These are phyloP conservation scores for Psittacula echo DNA, from an alignment of 2,797 vertebrate genomes.

Conservation along the genomic window DNA sequence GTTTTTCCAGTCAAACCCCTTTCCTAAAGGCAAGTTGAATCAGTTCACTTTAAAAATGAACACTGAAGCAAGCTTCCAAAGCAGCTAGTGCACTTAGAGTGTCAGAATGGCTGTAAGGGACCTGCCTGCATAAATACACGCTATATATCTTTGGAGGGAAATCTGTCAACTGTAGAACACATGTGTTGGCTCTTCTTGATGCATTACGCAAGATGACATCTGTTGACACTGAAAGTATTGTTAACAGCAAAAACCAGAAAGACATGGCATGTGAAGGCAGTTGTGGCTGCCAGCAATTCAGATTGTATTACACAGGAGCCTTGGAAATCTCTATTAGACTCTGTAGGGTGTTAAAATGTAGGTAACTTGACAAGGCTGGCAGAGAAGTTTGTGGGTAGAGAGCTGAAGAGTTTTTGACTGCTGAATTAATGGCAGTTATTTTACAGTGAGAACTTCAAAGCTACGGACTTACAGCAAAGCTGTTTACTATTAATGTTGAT, in stretches of 20 bases:
- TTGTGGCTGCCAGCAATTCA: slow-evolving; percentile 4
- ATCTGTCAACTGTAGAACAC: neutral
- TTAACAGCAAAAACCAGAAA: slow-evolving; percentile 31
- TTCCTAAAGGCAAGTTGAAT: neutral
- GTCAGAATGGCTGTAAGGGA: neutral
- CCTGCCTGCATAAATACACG: neutral
- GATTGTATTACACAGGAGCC: neutral
- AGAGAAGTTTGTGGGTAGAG: neutral
- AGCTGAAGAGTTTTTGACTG: neutral
- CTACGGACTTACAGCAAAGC: neutral
- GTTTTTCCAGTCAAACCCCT: neutral
- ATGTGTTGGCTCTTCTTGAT: neutral
- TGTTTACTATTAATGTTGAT: neutral
- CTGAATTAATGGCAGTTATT: slow-evolving; percentile 3
- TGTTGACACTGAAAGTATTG: slow-evolving; percentile 46
- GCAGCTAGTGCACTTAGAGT: neutral
- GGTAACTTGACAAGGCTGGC: slow-evolving; percentile 3
- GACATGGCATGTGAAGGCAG: neutral
- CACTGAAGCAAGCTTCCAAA: neutral
- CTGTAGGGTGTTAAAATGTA: neutral
- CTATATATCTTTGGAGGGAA: neutral
- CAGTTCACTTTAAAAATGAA: neutral
- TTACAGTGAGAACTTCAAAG: neutral
- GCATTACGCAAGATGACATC: neutral
- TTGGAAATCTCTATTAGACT: neutral